phyloP scores from a whole-genome alignment of 2,888 invertebrate genomes.

The Macaria notata region DNA sequence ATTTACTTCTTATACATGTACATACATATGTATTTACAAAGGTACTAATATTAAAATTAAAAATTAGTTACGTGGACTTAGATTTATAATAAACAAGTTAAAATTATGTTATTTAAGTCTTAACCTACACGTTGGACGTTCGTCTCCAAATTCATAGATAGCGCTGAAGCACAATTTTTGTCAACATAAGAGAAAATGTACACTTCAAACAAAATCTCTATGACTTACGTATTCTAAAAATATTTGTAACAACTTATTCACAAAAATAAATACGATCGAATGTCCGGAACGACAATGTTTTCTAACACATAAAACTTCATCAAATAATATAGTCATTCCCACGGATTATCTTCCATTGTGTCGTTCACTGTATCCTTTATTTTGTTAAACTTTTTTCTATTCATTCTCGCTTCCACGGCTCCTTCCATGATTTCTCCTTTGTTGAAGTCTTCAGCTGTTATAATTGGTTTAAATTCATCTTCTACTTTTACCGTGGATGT shows the following conservation, averaged over 20 bases:
- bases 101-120: no score
- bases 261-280: constrained; percentile 64
- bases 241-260: constrained; percentile 29
- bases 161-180: no score
- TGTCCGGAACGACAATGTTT: constrained; percentile 65
- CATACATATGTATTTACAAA: constrained; percentile 2
- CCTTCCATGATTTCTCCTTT: constrained; percentile 71
- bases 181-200: no score
- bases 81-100: no score
- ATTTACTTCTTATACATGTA: no score
- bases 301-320: constrained; percentile 71
- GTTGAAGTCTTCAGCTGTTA: constrained; percentile 65
- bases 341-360: constrained; percentile 68
- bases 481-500: constrained; percentile 36
- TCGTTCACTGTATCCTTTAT: constrained; percentile 63
- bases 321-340: constrained; percentile 78
- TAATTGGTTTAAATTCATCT: constrained; percentile 45
- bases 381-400: constrained; percentile 57
- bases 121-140: no score
- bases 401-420: constrained; percentile 58
- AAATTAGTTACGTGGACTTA: background rate
- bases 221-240: no score
- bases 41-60: background rate
- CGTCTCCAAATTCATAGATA: no score
- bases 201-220: no score